A percentile compares a stretch with the other conserved stretches of the same genome.
Evolutionary conservation across 2,113 vertebrate species (phyloP).

Genomic region (Aptenodytes forsteri): DNA sequence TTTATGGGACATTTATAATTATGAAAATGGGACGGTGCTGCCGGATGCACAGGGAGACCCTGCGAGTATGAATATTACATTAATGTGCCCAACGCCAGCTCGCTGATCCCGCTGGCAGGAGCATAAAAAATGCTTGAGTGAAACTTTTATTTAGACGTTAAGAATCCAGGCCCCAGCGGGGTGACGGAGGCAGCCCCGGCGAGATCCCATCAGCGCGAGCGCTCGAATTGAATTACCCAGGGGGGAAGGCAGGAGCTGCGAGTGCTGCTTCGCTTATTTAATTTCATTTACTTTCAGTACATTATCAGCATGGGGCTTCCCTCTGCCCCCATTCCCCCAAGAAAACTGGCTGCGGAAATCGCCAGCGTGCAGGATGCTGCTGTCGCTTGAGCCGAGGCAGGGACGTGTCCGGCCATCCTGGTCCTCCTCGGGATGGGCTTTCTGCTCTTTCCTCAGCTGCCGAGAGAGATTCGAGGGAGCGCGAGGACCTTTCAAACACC

Average conservation of each 20-base stretch:
- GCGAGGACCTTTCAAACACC: neutral
- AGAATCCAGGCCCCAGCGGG: conserved; percentile 77
- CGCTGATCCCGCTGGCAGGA: conserved; percentile 76
- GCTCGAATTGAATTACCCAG: conserved; percentile 81
- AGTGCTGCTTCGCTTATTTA: conserved; percentile 79
- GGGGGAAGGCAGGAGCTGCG: conserved; percentile 74
- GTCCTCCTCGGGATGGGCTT: neutral
- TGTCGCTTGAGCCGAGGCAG: neutral
- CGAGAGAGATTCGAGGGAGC: neutral
- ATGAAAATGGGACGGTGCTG: conserved; percentile 57
- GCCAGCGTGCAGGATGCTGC: neutral
- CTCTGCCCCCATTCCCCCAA: conserved; percentile 36
- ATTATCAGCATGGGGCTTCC: conserved; percentile 80
- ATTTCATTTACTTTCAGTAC: conserved; percentile 82
- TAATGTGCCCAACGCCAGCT: conserved; percentile 75
- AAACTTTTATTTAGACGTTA: conserved; percentile 81
- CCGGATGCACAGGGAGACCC: conserved; percentile 53
- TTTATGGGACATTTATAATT: conserved; percentile 71
- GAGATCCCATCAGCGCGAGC: conserved; percentile 74
- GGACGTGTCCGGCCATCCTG: neutral
- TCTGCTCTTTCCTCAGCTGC: neutral
- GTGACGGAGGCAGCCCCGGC: conserved; percentile 73
- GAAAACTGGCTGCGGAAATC: conserved; percentile 22
- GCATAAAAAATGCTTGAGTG: conserved; percentile 79
- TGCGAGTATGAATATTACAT: conserved; percentile 75